Base-by-base conservation (phyloP, 53 echinoderm and acorn worm genomes). In the Holothuria scabra region DNA sequence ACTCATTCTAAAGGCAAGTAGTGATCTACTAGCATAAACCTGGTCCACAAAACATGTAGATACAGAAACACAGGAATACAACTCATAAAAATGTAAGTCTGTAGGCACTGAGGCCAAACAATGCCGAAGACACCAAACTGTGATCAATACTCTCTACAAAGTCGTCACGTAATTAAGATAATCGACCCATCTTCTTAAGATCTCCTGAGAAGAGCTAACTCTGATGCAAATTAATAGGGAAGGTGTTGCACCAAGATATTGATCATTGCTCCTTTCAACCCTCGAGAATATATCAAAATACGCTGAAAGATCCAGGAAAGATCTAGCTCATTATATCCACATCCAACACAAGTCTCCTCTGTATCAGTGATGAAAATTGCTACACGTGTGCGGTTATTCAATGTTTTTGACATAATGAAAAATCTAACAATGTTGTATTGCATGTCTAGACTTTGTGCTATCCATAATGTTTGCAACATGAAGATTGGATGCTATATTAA, bases 141-240 rank as follows among this genome's bases (percentile, higher is more conserved):
- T 52, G 52, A 52, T 52, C 52, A 52, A 52, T 52, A 52, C 18
- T 14, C 52, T 8, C 52, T 52, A 52, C 67, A 67, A 72, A 72
- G 72, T 22, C 44, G 16, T 44, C 72, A 46, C 48, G 72, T 72
- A 72, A 72, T 72, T 72, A 72, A 72, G 72, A 44, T 72, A 72
- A 72, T 72, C 72, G 72, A 72, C 72, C 72, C 72, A 72, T 44
- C 72, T 72, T 44, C 26, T 37, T 48, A 2, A n/a, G 21, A 24
- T 72, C 46, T 48, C 9, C 72, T 10, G 72, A 72, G 72, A 72
- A 48, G 48, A 44, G 46, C 11, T 72, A 72, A 72, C 72, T 19
- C 21, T 44, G 72, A 21, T n/a, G 72, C 25, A 72, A 72, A 72
- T 72, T 72, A 72, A 72, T 72, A 72, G 44, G 20, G 46, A 72